phyloP scores from a whole-genome alignment of 2,113 vertebrate genomes.

The Gambusia affinis region DNA sequence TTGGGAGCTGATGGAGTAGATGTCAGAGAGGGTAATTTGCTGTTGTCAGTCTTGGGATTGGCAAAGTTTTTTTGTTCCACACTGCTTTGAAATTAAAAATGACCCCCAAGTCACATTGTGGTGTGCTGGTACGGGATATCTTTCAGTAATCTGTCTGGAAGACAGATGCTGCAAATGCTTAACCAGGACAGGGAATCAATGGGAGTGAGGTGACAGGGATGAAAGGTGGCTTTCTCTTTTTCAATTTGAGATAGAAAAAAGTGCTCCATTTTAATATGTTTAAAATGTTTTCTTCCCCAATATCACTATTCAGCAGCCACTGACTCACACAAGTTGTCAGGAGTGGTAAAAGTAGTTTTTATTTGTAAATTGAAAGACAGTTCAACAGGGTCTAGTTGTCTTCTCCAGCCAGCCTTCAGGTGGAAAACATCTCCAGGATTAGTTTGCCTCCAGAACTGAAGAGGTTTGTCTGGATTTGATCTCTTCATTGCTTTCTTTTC shows the following conservation, averaged over 20 bases:
- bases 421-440: neutral
- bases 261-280: neutral
- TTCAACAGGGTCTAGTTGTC: neutral
- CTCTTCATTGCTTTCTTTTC: slow-evolving; percentile 4
- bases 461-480: slow-evolving; percentile 17
- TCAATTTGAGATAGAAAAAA: neutral
- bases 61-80: neutral
- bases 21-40: slow-evolving; percentile 25
- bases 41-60: neutral
- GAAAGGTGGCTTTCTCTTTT: neutral
- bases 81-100: slow-evolving; percentile 26
- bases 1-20: neutral
- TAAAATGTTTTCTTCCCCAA: neutral
- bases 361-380: neutral
- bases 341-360: neutral
- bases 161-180: slow-evolving; percentile 10
- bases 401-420: slow-evolving; percentile 8
- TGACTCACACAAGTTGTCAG: neutral
- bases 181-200: neutral
- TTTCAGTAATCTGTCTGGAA: neutral
- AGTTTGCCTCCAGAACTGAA: slow-evolving; percentile 1
- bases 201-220: neutral
- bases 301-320: neutral
- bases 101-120: slow-evolving; percentile 5
- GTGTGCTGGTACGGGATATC: neutral